Conservation (phyloP, 2,113 vertebrate genomes). For the Hipposideros armiger region DNA sequence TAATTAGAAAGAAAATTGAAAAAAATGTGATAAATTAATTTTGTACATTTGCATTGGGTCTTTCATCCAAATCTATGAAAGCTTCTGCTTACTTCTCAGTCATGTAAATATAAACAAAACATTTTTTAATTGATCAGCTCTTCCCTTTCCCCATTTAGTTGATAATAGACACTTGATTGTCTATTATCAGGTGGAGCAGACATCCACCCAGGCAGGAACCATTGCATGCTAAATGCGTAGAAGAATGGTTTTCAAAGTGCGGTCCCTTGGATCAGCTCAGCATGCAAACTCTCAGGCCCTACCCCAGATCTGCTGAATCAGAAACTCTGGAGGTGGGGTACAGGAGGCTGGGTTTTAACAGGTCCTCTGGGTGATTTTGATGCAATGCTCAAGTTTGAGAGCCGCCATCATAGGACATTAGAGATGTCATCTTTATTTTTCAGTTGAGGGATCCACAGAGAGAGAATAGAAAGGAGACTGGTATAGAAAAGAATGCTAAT, state of each 20-base stretch:
- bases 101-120: not conserved
- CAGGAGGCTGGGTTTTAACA: not conserved
- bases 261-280: not conserved
- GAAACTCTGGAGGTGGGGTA: not conserved
- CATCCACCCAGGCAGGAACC: not conserved
- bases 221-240: not conserved
- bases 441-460: not conserved
- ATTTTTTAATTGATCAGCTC: not conserved
- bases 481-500: not conserved
- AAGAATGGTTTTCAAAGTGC: not conserved
- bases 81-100: not conserved
- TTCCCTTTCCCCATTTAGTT: not conserved
- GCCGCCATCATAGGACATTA: not conserved
- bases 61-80: constrained; percentile 45
- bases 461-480: not conserved
- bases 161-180: not conserved
- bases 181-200: not conserved
- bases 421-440: not conserved
- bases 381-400: not conserved
- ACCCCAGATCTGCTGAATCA: not conserved
- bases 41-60: not conserved
- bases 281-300: not conserved
- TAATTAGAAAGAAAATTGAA: not conserved
- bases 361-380: not conserved
- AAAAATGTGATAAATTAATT: not conserved